phyloP scores from a whole-genome alignment of 2,888 invertebrate genomes.

The Lutraria lutraria region DNA sequence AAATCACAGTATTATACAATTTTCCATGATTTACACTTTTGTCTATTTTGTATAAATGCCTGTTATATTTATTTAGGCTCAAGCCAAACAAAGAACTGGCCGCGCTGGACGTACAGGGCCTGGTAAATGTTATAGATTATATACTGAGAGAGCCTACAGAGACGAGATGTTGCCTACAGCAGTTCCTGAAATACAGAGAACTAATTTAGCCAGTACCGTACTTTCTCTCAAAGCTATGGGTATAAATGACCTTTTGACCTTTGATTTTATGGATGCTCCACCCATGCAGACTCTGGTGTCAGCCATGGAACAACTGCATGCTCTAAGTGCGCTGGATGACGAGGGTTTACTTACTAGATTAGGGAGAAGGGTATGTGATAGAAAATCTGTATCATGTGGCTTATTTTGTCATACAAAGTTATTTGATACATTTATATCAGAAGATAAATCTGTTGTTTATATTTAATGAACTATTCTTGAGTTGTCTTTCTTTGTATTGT shows the following conservation, averaged over 20 bases:
- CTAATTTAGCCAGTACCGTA: constrained; percentile 98
- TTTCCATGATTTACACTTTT: background rate
- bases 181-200: constrained; percentile 99
- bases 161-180: constrained; percentile 95
- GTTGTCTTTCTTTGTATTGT: no score
- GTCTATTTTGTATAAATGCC: background rate
- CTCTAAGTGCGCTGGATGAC: constrained; percentile 97
- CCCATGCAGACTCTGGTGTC: constrained; percentile 98
- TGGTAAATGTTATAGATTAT: constrained; percentile 98
- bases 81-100: constrained; percentile 98
- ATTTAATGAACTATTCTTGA: no score
- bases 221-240: constrained; percentile 99
- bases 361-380: constrained; percentile 88
- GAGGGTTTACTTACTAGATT: constrained; percentile 88
- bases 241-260: constrained; percentile 98
- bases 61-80: constrained; percentile 89
- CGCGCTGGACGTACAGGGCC: constrained; percentile 99
- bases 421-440: no score
- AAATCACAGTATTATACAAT: no score
- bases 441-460: no score
- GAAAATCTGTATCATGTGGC: no score
- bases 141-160: constrained; percentile 98
- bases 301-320: constrained; percentile 98
- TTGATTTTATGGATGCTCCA: constrained; percentile 99
- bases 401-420: no score